These are phyloP conservation scores for Upupa epops DNA, from an alignment of 2,113 vertebrate species.

Conservation along the genomic window DNA sequence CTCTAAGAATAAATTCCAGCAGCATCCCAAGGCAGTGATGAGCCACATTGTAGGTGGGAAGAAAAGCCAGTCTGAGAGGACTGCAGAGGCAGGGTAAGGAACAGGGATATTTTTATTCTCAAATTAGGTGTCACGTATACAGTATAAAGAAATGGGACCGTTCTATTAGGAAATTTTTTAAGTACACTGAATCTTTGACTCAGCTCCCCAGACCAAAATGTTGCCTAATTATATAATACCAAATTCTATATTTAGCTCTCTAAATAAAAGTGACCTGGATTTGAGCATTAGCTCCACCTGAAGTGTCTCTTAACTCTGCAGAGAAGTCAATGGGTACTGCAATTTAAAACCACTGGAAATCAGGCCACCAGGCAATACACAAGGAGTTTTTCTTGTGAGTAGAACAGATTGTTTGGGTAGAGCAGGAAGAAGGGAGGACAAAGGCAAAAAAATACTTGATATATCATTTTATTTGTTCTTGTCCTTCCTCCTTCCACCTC, in stretches of 20 bases:
- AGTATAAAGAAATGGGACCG: not conserved
- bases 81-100: not conserved
- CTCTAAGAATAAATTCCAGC: not conserved
- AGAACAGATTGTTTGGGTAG: not conserved
- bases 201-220: not conserved
- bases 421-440: not conserved
- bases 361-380: not conserved
- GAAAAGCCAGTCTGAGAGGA: not conserved
- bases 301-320: not conserved
- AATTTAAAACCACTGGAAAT: not conserved
- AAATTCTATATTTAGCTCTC: not conserved
- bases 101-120: not conserved
- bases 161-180: not conserved
- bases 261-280: conserved; percentile 34
- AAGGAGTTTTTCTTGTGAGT: not conserved
- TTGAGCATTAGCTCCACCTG: not conserved
- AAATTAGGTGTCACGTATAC: not conserved
- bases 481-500: not conserved
- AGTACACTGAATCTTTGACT: not conserved
- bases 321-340: not conserved
- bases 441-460: not conserved
- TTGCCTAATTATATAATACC: not conserved
- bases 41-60: not conserved
- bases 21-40: not conserved
- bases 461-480: not conserved